phyloP scores from a whole-genome alignment of 1,140 invertebrate species.

The Bombus breviceps region DNA sequence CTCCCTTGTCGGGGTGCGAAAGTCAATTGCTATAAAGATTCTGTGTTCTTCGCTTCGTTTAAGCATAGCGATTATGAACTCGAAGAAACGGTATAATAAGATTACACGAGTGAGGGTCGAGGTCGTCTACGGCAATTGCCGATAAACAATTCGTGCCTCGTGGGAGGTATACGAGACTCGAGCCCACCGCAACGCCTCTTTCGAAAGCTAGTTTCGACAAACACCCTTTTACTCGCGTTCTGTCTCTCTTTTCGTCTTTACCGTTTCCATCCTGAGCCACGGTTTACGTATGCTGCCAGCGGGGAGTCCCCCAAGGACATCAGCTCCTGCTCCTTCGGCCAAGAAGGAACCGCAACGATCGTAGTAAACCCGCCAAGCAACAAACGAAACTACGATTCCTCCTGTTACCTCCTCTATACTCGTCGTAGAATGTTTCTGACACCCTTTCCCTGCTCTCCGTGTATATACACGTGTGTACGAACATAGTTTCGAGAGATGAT shows the following conservation, averaged over 20 bases:
- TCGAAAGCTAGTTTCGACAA: constrained; percentile 57
- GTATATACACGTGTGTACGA: neutral
- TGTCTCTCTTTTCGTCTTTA: neutral
- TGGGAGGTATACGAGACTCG: constrained; percentile 31
- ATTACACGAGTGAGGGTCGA: constrained; percentile 11
- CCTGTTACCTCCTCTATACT: neutral
- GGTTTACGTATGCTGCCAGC: constrained; percentile 61
- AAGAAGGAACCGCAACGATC: constrained; percentile 40
- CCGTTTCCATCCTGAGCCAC: constrained; percentile 11
- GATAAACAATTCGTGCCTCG: constrained; percentile 54
- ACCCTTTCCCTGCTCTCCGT: neutral
- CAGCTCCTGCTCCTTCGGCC: constrained; percentile 21
- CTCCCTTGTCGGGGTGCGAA: neutral
- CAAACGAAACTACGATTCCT: constrained; percentile 2
- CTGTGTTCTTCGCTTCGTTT: neutral
- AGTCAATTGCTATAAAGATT: neutral
- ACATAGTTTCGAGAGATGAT: constrained; percentile 25
- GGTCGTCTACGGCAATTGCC: constrained; percentile 56
- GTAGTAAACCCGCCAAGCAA: constrained; percentile 1
- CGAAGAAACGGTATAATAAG: neutral
- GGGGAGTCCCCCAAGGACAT: constrained; percentile 65
- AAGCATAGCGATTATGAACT: neutral
- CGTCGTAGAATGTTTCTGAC: constrained; percentile 4
- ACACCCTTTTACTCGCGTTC: constrained; percentile 33
- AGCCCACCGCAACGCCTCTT: constrained; percentile 51